These are phyloP conservation scores for Tachycineta bicolor DNA, from an alignment of 2,113 vertebrate species.

Conservation along the genomic window DNA sequence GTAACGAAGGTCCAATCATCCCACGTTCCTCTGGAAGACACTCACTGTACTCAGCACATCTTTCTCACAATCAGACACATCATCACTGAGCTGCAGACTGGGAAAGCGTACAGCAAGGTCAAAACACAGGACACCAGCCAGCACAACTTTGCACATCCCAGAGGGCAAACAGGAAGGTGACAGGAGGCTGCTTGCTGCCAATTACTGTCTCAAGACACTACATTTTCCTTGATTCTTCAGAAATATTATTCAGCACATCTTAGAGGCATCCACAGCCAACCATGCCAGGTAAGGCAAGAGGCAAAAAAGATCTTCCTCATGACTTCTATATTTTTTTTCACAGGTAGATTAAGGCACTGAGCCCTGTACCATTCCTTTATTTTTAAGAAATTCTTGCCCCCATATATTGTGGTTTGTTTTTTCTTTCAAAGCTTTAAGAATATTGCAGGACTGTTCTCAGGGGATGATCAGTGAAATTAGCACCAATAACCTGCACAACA, in stretches of 20 bases:
- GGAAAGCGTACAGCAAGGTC: rapidly evolving
- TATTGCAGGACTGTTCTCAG: neutral
- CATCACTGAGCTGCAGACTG: neutral
- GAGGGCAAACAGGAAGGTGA: neutral
- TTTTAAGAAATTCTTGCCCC: neutral
- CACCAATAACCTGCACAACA: neutral
- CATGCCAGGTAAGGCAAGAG: rapidly evolving
- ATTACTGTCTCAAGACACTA: neutral
- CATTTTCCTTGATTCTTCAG: neutral
- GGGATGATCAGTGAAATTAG: neutral
- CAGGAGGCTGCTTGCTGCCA: neutral
- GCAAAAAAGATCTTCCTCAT: neutral
- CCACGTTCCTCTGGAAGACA: neutral
- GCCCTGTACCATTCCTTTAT: neutral
- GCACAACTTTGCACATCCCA: neutral
- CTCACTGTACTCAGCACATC: neutral
- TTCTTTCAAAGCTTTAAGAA: neutral
- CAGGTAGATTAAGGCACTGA: neutral
- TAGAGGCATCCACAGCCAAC: neutral
- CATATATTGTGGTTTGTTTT: too few relatives aligned
- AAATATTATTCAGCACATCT: neutral
- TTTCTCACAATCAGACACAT: neutral
- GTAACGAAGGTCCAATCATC: neutral
- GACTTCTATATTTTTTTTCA: neutral
- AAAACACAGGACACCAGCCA: neutral